Base-by-base conservation (phyloP, 1,140 invertebrate genomes). In the Micrasema longulum region DNA sequence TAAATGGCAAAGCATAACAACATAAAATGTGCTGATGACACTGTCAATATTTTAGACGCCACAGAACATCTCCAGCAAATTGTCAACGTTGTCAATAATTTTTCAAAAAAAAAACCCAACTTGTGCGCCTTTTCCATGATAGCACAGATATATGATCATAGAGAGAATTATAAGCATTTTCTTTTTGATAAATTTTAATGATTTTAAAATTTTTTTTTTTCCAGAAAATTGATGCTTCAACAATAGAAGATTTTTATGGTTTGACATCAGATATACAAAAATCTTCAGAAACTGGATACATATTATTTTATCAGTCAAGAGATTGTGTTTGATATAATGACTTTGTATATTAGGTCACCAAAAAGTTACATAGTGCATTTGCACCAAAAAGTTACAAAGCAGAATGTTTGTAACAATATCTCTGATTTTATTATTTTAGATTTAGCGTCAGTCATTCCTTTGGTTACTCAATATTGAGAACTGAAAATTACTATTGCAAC, bases 171-270 rank as follows among this genome's bases (percentile, higher is more conserved):
- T 7, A 31, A 4, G 26, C 26, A 31, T 4, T 31, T 31, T 31
- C 7, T 31, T 4, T 31, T 31, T 31, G 2, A 31, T 31, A 31
- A 31, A 31, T 31, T 7, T n/a, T n/a, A n/a, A n/a, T 31, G 26
- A 31, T 31, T 31, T 31, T 4, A 31, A 31, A 31, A 31, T 31
- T 31, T 2, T 31, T 31, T 31, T 7, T 31, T 72, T 89, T 89
- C 14, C 84, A 98, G 96, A 99, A 99, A 94, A 99, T 99, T 78
- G 97, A 99, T 81, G 95, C 97, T 20, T 96, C 96, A 66, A 92
- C 97, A 70, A 99, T 99, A 84, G 98, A 99, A 89, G 98, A 99
- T 83, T 99, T 99, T 85, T 99, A 98, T 86, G 98, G 98, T 77
- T 89, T 99, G 76, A 98, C 97, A 16, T 97, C 96, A 68, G 97